Evolutionary conservation across 2,888 invertebrate genomes (phyloP).

Genomic region (Cremastinae sp.): DNA sequence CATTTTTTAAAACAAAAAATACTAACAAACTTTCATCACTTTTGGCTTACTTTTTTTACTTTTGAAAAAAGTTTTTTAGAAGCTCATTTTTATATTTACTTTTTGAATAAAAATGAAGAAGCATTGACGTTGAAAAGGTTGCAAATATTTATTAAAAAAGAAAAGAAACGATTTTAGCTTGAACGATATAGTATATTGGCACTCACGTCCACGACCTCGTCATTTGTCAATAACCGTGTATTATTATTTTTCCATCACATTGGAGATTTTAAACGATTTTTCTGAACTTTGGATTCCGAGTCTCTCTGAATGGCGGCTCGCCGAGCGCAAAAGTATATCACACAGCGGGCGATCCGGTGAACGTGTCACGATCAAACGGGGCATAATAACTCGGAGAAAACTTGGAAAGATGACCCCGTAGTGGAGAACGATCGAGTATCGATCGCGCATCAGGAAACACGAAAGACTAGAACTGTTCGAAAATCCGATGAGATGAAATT

Average conservation of each 20-base stretch:
- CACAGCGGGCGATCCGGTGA: conserved; percentile 25
- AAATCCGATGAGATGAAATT: conserved; percentile 28
- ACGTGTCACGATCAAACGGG: conserved; percentile 56
- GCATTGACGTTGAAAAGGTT: too few species aligned
- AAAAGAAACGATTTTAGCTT: too few species aligned
- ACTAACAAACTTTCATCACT: too few species aligned
- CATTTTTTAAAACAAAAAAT: too few species aligned
- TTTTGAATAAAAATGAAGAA: too few species aligned
- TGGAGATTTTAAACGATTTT: conserved; percentile 20
- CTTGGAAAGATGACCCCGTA: conserved; percentile 53
- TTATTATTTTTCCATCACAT: neutral
- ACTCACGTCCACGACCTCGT: too few species aligned
- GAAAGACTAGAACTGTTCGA: conserved; percentile 35
- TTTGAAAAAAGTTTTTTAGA: too few species aligned
- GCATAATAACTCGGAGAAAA: conserved; percentile 42
- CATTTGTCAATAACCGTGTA: too few species aligned
- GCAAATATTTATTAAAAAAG: too few species aligned
- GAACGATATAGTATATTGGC: too few species aligned
- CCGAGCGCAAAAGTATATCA: conserved; percentile 15
- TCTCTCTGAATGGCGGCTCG: neutral
- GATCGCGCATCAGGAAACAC: conserved; percentile 50
- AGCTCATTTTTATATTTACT: too few species aligned
- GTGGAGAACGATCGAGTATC: conserved; percentile 37
- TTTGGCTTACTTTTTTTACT: too few species aligned
- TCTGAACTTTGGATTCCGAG: conserved; percentile 29